Conservation (phyloP, 2,888 invertebrate species). For the Cosmopolites sordidus region DNA sequence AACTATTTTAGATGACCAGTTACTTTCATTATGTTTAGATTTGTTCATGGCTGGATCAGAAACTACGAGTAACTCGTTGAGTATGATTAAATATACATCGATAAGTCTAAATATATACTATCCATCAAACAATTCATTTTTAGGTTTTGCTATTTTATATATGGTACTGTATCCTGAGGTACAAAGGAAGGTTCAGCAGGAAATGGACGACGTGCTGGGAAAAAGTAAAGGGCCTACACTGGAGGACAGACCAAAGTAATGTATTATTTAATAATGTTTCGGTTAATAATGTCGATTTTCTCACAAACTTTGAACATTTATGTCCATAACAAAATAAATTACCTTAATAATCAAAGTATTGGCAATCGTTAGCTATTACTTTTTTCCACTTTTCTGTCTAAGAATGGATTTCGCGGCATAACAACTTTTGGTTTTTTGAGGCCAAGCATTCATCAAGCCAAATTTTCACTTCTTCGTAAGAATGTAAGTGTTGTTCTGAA, state of each 20-base stretch:
- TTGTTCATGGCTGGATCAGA: conserved; percentile 67
- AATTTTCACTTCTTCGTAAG: no score
- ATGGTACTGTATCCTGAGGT: conserved; percentile 56
- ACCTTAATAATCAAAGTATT: no score
- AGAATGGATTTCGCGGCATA: no score
- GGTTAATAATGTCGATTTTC: no score
- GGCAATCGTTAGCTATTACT: no score
- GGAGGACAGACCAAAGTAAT: conserved; percentile 54
- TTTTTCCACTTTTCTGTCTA: no score
- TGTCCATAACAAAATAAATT: no score
- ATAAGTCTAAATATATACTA: neutral
- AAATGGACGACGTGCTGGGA: conserved; percentile 60
- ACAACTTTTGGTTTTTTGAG: no score
- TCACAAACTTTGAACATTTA: no score
- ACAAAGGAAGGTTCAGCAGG: conserved; percentile 55
- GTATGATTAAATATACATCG: conserved; percentile 9
- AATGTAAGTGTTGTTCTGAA: no score
- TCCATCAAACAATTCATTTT: neutral
- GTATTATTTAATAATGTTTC: no score
- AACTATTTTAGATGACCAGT: conserved; percentile 41
- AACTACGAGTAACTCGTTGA: conserved; percentile 62
- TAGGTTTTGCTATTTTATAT: conserved; percentile 56
- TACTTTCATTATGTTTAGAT: conserved; percentile 56
- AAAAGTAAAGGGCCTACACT: conserved; percentile 53
- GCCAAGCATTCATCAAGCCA: no score